Base-by-base conservation (phyloP, 2,888 invertebrate species). In the Cheilosia grossa region DNA sequence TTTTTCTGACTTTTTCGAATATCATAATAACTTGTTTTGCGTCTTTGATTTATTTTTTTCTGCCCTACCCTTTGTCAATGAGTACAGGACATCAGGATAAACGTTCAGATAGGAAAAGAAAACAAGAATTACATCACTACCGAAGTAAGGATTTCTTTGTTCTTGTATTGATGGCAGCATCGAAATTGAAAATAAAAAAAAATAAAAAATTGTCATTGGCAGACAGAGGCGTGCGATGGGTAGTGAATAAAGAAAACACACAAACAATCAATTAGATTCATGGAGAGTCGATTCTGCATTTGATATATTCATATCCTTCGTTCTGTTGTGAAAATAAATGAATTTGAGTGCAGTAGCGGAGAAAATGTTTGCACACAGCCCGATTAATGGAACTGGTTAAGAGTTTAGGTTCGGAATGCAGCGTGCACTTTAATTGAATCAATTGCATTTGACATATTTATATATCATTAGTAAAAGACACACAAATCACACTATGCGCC, bases 251-350 rank as follows among this genome's bases (percentile, higher is more conserved):
- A 49, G 63, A 72, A 37, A 72, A 79, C 66, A 63, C 37, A 53
- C 51, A 79, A 66, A 72, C 64, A 79, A 61, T 70, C 78, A 78
- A 79, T 79, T 79, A 72, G 53, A 79, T 78, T 78, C 78, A 78
- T 79, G 56, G 70, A 19, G 51, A 66, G 21, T 58, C n/a, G 37
- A 72, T 53, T 72, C 79, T 79, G 79, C 58, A 58, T 72, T 72
- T 79, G 70, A 79, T 59, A 59, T 72, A 79, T 72, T 79, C 79
- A 79, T 79, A 79, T 72, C 64, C 59, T 79, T 63, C 47, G 37
- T 37, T 54, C 56, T 64, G 33, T 40, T 44, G 40, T 51, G 42
- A 17, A 10, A 51, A 67, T 67, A 53, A 75, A 51, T 66, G 49
- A 27, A 33, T 51, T 9, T n/a, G 19, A 51, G 7, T 51, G 19